Evolutionary conservation across 2,888 invertebrate genomes (phyloP), one percentile per base, ranked within the genome.

Genomic region (Cantharis nigra): DNA sequence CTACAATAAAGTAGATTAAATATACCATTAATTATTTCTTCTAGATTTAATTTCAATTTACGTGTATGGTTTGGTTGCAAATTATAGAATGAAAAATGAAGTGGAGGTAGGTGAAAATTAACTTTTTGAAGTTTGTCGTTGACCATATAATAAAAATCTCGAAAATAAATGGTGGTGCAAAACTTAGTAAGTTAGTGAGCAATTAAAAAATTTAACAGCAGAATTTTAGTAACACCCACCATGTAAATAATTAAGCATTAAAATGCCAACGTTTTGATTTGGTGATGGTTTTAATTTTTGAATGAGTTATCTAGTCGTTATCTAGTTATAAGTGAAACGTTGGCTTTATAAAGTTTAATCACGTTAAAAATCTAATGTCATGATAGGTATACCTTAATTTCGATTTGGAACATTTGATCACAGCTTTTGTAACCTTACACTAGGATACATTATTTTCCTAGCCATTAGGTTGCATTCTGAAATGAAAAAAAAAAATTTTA

Each of bases 401-500:
- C 71, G 70, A 75, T 64, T 78, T 80, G 78, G 77, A 80, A 78
- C 80, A 75, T 76, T 77, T 79, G 74, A 80, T 76, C 80, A 79
- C 78, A 77, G 77, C 73, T 76, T 79, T 78, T 72, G 63, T 69
- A 65, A 67, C 72, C 72, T 72, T 78, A 74, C 63, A 67, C 64
- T 79, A 77, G 75, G 70, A 79, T 64, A 76, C 69, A 72, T 70
- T 33, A 78, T 81, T 81, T 81, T 79, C 81, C 79, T 84, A 84
- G 76, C 84, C 84, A 85, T 85, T 84, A 79, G 85, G 85, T 81
- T 83, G 83, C 83, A 83, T 85, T 83, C 85, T 85, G 83, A 80
- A 84, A 85, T 77, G 72, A 75, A 72, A 77, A 72, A 77, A 72
- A 20, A 78, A 26, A 76, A 16, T 7, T 49, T 49, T n/a, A 49